These are phyloP conservation scores for Dasyprocta punctata DNA, from an alignment of 2,113 vertebrate genomes.

Conservation along the genomic window DNA sequence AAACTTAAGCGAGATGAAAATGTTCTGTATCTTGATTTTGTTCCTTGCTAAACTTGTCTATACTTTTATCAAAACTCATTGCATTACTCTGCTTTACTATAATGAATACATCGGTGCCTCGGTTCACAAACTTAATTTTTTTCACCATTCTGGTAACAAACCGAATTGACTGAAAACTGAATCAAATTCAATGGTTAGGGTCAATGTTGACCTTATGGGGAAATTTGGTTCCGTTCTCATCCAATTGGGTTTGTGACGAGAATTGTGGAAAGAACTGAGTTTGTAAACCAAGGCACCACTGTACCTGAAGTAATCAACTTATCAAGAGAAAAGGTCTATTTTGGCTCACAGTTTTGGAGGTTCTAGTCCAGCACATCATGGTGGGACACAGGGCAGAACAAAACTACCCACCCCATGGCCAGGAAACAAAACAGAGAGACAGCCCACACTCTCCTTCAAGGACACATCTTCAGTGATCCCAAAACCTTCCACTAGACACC, in stretches of 20 bases:
- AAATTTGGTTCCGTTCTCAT: background rate
- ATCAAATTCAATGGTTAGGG: background rate
- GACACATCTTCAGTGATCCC: background rate
- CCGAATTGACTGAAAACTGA: background rate
- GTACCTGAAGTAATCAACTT: background rate
- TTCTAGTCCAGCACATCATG: background rate
- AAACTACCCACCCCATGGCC: background rate
- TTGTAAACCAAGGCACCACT: background rate
- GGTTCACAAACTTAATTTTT: background rate
- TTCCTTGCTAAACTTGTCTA: background rate
- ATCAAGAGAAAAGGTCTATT: background rate
- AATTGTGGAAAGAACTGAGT: background rate
- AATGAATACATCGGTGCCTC: background rate
- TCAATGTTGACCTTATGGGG: background rate
- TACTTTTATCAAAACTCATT: conserved; percentile 1
- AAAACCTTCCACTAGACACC: background rate
- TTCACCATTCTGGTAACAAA: background rate
- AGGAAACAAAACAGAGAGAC: background rate
- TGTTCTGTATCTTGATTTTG: background rate
- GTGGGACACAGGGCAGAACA: background rate
- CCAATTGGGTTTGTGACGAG: background rate
- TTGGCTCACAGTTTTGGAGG: background rate
- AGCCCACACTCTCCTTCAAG: background rate
- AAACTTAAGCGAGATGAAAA: no score
- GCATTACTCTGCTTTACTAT: background rate